A percentile compares a stretch with the other conserved stretches of the same genome.
These are phyloP conservation scores for Clamator glandarius DNA, from an alignment of 2,797 vertebrate genomes.

Conservation along the genomic window DNA sequence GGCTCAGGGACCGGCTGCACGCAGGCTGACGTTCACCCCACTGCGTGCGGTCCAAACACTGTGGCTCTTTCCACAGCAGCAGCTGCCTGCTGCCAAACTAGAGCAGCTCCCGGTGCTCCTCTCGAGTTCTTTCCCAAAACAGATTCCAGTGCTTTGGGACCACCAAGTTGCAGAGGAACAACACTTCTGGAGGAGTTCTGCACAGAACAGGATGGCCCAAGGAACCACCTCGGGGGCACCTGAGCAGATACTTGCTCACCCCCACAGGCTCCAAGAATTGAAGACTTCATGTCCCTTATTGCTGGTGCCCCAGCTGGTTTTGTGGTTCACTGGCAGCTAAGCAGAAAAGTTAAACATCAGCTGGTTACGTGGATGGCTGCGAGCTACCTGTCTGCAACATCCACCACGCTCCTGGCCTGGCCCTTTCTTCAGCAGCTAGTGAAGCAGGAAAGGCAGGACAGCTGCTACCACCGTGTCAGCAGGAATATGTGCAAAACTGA, in stretches of 20 bases:
- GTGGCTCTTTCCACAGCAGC: accelerated
- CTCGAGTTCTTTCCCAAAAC: background rate
- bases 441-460: background rate
- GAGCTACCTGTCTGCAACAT: background rate
- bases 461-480: background rate
- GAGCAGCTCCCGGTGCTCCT: background rate
- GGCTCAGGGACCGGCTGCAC: background rate
- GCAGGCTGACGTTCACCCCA: background rate
- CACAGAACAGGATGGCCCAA: background rate
- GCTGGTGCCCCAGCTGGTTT: background rate
- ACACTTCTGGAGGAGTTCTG: background rate
- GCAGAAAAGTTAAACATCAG: background rate
- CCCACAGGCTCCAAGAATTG: background rate
- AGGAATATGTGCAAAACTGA: conserved; percentile 9
- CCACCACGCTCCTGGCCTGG: background rate
- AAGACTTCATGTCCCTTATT: background rate
- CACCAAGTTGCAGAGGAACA: background rate
- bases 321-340: background rate
- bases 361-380: background rate
- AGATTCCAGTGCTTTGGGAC: background rate
- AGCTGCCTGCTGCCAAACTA: background rate
- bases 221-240: background rate
- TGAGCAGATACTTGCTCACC: background rate
- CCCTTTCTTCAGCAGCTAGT: background rate
- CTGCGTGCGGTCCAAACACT: background rate